Base-by-base conservation (phyloP, 1,140 invertebrate genomes). In the Oryctes rhinoceros region DNA sequence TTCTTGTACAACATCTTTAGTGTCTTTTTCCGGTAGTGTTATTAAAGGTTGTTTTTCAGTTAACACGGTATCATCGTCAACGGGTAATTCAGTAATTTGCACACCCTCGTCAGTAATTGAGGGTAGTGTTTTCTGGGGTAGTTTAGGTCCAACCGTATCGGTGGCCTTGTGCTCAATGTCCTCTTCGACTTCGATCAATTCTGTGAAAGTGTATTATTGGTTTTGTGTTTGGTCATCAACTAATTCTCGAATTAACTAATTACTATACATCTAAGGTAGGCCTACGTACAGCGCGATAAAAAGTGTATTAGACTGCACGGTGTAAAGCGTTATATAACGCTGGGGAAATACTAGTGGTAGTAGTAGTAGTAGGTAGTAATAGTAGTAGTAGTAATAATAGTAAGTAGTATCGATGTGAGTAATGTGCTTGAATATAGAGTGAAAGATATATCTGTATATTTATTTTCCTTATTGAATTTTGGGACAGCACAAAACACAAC, bases 151-250 rank as follows among this genome's bases (percentile, higher is more conserved):
- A 74, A 79, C 81, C 75, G 37, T 76, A 76, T 83, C 77, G 76
- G 77, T 75, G 82, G 79, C 71, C 75, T 80, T 83, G 75, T 78
- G 82, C 82, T 84, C 85, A 78, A 78, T 81, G 65, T 86, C 85
- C 84, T 87, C 87, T 81, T 86, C 85, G 80, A 85, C 85, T 84
- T 87, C 87, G 83, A 86, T 79, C 86, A 84, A 88, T 89, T 89
- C 89, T 89, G 89, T 89, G 88, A 87, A 89, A 88, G 86, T 89
- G 83, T 85, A 85, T 84, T 82, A 85, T 84, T 84, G 84, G 85
- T 84, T 82, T 83, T 82, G 79, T 81, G 81, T 81, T 78, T 78
- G 39, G 75, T 76, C 75, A 47, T 47, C 75, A 47, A 76, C 24
- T 67, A 76, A 76, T 76, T 76, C 18, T 47, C 75, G 75, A 76